Evolutionary conservation across 2,113 vertebrate genomes (phyloP), one percentile per base, ranked within the genome.

Genomic region (Benitochromis conjunctus): DNA sequence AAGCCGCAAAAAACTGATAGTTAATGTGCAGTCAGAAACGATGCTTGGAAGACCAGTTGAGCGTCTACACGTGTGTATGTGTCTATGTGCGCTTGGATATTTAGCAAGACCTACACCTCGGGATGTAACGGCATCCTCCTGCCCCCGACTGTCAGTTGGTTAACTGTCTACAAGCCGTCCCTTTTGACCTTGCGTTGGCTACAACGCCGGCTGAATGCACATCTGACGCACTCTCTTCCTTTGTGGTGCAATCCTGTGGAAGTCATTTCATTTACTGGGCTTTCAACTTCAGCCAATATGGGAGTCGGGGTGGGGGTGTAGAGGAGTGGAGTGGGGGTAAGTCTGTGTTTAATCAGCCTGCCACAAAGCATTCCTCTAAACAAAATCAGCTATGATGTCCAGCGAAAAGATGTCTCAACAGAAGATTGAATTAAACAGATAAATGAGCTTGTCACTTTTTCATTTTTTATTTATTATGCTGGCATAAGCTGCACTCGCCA

Each of bases 181-280:
- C 90, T 48, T 92, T 94, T 94, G 95, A 95, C 95, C 95, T 95
- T 95, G 92, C 8, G 66, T 80, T 78, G 88, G 86, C 92, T 87
- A 71, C 86, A 86, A 86, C 89, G 57, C 88, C 57, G 94, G 91
- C 94, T 94, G 93, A 95, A 95, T 94, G 93, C 94, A 95, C 94
- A 95, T 95, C 93, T 93, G 91, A 95, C 91, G 91, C 93, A 92
- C 93, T 94, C 92, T 80, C 85, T 89, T 92, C 92, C 88, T 95
- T 95, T 95, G 95, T 95, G 94, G 93, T 94, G 94, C 94, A 95
- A 94, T 94, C 94, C 94, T 88, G 94, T 94, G 94, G 94, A 95
- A 95, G 95, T 95, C 94, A 95, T 95, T 95, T 95, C 92, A 95
- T 95, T 94, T 94, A 94, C 91, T 91, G 89, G 93, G 90, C 94